These are phyloP conservation scores for Cyanocitta stelleri DNA, from an alignment of 2,113 vertebrate genomes.

Conservation along the genomic window DNA sequence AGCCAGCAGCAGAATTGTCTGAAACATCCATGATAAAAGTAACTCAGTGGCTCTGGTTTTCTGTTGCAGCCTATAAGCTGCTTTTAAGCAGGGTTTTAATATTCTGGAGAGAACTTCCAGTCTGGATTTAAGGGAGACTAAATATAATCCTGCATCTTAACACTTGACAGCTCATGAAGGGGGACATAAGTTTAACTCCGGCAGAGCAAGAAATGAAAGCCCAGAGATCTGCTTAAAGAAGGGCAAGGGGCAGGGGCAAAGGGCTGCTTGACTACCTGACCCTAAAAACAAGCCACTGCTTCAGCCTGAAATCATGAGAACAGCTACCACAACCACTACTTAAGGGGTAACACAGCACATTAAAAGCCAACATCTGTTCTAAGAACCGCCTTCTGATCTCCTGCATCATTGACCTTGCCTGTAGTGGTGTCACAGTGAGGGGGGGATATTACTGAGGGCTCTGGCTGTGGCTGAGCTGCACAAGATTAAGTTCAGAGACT, in stretches of 20 bases:
- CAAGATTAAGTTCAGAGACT: not conserved
- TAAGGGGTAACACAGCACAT: not conserved
- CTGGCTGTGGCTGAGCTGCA: not conserved
- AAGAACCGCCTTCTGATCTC: not conserved
- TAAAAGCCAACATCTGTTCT: not conserved
- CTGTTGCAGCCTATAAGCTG: not conserved
- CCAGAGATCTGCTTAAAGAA: not conserved
- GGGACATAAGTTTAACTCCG: fast-evolving
- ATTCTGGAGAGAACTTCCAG: not conserved
- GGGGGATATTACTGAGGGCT: not conserved
- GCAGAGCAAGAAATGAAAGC: not conserved
- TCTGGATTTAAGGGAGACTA: not conserved
- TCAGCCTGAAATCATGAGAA: not conserved
- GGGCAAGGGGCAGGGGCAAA: not conserved
- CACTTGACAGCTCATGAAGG: not conserved
- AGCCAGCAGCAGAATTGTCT: not conserved
- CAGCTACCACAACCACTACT: not conserved
- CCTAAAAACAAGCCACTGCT: not conserved
- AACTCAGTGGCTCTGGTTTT: not conserved
- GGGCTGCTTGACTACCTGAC: not conserved
- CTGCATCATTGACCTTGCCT: not conserved
- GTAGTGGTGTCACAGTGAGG: not conserved
- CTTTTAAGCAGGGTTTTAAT: not conserved
- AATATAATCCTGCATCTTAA: not conserved
- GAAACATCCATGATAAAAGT: not conserved